phyloP scores from a whole-genome alignment of 2,113 vertebrate species.

The Scalopus aquaticus region DNA sequence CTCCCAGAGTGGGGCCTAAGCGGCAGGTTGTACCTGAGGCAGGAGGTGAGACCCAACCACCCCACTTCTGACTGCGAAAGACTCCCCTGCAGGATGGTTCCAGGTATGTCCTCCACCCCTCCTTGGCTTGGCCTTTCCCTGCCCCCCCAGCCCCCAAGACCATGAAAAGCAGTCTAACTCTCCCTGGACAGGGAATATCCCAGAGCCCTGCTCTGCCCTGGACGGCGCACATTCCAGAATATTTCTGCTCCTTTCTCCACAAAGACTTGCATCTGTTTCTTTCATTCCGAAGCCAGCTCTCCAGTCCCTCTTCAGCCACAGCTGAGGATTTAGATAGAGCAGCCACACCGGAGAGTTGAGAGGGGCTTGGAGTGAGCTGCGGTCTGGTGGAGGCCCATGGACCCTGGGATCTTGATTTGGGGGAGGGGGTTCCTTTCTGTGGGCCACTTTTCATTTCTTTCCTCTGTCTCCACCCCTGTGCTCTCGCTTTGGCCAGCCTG shows the following conservation, averaged over 20 bases:
- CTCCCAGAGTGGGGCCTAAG: neutral
- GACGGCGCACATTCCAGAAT: neutral
- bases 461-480: neutral
- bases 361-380: neutral
- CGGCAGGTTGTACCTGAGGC: neutral
- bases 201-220: neutral
- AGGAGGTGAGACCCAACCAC: neutral
- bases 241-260: neutral
- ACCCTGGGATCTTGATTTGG: neutral
- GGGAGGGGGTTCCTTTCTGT: neutral
- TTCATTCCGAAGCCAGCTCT: neutral
- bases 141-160: neutral
- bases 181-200: too few relatives aligned
- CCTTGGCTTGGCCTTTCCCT: neutral
- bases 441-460: neutral
- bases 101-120: neutral
- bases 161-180: too few relatives aligned
- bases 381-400: neutral
- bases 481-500: slow-evolving; percentile 87
- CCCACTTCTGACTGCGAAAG: neutral
- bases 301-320: neutral
- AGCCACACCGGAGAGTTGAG: neutral
- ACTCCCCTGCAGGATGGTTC: neutral
- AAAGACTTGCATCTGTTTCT: neutral
- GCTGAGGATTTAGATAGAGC: neutral